These are phyloP conservation scores for Pavo muticus DNA, from an alignment of 2,113 vertebrate species.

Conservation along the genomic window DNA sequence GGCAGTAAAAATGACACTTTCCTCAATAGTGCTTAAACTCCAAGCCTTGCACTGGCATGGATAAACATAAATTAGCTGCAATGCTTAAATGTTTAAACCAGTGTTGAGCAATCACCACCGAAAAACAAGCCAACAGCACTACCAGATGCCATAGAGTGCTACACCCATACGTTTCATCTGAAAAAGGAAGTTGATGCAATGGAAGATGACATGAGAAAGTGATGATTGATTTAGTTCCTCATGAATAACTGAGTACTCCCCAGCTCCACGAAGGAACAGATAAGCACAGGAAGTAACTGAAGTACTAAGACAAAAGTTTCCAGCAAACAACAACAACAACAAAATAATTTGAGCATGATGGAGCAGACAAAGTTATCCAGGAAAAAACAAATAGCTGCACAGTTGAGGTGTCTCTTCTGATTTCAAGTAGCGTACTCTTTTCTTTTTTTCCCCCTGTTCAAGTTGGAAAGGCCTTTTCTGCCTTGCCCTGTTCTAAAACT, in stretches of 20 bases:
- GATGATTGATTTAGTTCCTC: conserved; percentile 48
- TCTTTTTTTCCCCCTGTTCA: neutral
- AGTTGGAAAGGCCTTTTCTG: neutral
- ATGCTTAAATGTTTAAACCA: conserved; percentile 19
- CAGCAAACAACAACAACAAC: neutral
- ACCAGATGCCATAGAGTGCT: neutral
- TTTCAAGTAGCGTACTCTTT: neutral
- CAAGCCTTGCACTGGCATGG: neutral
- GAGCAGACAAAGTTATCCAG: neutral
- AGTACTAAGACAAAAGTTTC: conserved; percentile 19
- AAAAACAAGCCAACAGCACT: conserved; percentile 4
- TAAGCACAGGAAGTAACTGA: conserved; percentile 37
- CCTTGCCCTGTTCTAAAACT: neutral
- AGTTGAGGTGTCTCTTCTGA: neutral
- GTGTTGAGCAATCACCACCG: neutral
- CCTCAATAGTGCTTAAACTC: conserved; percentile 12
- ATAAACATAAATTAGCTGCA: conserved; percentile 54
- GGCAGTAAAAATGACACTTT: conserved; percentile 18
- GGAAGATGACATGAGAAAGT: conserved; percentile 61
- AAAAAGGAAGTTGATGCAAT: conserved; percentile 67
- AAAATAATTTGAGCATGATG: neutral
- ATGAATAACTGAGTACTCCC: conserved; percentile 53
- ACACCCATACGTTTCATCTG: conserved; percentile 58
- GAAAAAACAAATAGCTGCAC: neutral
- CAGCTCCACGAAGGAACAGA: conserved; percentile 9